These are phyloP conservation scores for Heterotilapia buettikoferi DNA, from an alignment of 2,113 vertebrate genomes.

Conservation along the genomic window DNA sequence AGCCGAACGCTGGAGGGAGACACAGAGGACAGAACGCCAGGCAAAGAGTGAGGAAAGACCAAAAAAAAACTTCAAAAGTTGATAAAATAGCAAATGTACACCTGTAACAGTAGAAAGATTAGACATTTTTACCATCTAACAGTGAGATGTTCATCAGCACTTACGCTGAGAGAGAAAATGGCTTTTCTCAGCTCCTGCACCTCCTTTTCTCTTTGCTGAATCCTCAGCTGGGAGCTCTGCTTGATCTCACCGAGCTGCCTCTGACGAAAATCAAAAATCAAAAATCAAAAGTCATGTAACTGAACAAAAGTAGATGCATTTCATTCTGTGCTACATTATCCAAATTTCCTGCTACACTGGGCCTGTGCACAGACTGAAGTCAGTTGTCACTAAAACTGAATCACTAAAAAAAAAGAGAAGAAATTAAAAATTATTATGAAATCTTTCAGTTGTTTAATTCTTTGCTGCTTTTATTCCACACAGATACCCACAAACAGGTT, in stretches of 20 bases:
- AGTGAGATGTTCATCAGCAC: neutral
- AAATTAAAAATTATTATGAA: neutral
- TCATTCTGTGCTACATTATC: neutral
- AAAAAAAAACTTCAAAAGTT: neutral
- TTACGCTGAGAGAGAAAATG: slow-evolving; percentile 62
- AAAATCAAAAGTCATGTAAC: neutral
- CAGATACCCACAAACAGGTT: neutral
- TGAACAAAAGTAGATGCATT: neutral
- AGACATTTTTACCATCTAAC: neutral
- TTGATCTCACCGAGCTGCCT: slow-evolving; percentile 54
- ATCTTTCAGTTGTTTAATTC: neutral
- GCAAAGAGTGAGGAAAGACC: neutral
- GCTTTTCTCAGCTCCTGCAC: slow-evolving; percentile 65
- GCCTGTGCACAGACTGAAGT: neutral
- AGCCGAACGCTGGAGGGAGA: slow-evolving; percentile 51
- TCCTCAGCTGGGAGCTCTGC: slow-evolving; percentile 52
- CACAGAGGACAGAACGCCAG: neutral
- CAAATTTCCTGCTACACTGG: neutral
- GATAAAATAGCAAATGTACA: neutral
- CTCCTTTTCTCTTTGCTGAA: slow-evolving; percentile 64
- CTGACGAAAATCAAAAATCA: slow-evolving; percentile 18
- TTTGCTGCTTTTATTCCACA: neutral
- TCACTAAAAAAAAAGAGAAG: neutral
- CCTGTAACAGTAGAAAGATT: neutral
- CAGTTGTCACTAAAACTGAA: neutral